Percentiles rank a stretch among this genome's conserved stretches.
These are phyloP conservation scores for Intellagama lesueurii DNA, from an alignment of 2,797 vertebrate species.

Conservation along the genomic window DNA sequence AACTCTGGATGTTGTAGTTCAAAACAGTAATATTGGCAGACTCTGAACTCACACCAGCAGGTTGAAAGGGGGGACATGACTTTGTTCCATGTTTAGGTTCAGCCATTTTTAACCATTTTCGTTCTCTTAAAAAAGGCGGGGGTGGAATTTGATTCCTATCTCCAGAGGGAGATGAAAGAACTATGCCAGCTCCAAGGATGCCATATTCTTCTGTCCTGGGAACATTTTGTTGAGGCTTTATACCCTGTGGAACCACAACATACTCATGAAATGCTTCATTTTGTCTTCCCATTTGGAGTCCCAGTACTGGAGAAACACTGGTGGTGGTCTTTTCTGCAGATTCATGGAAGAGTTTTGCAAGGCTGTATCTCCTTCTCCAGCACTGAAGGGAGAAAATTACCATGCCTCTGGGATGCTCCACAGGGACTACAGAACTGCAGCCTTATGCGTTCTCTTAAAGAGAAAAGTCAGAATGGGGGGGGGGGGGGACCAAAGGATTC, in stretches of 20 bases:
- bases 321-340: neutral
- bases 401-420: neutral
- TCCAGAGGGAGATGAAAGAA: neutral
- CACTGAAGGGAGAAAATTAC: neutral
- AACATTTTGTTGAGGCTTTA: neutral
- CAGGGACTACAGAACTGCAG: neutral
- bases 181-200: neutral
- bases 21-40: no score
- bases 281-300: neutral
- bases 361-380: neutral
- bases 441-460: neutral
- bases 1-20: no score
- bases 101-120: neutral
- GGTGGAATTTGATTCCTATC: no score
- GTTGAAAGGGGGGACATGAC: neutral
- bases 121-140: no score
- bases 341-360: neutral
- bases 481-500: neutral
- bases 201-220: no score
- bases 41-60: neutral
- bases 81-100: neutral
- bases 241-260: neutral
- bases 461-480: neutral
- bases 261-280: neutral
- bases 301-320: neutral